Evolutionary conservation across 2,113 vertebrate genomes (phyloP).

Genomic region (Atlantisia rogersi): DNA sequence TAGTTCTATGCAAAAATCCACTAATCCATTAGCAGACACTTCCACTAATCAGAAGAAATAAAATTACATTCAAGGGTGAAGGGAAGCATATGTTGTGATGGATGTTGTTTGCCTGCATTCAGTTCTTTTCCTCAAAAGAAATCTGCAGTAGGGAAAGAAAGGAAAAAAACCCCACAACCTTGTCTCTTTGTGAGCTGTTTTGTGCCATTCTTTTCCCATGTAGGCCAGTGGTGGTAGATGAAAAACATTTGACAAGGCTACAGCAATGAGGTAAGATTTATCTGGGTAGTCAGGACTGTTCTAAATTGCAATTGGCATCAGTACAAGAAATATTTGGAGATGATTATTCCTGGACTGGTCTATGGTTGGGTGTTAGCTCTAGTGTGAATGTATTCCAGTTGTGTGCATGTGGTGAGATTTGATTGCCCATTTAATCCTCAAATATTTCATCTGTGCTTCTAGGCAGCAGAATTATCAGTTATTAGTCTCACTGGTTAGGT

Average conservation of each 20-base stretch:
- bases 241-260: neutral
- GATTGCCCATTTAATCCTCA: neutral
- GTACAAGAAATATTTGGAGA: neutral
- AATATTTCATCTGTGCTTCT: neutral
- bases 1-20: neutral
- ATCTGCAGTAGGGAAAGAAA: neutral
- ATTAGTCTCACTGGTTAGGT: neutral
- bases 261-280: neutral
- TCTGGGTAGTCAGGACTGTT: neutral
- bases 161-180: neutral
- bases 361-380: neutral
- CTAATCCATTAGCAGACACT: neutral
- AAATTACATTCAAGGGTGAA: neutral
- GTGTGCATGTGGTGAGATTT: neutral
- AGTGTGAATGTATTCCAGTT: neutral
- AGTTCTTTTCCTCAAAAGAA: neutral
- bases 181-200: neutral
- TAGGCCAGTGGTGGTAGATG: neutral
- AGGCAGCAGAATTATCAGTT: neutral
- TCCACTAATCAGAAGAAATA: neutral
- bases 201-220: neutral
- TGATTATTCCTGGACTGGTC: neutral
- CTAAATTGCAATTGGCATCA: neutral
- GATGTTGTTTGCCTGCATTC: neutral
- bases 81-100: neutral